Base-by-base conservation (phyloP, 2,113 vertebrate species). In the Rhinichthys klamathensis region DNA sequence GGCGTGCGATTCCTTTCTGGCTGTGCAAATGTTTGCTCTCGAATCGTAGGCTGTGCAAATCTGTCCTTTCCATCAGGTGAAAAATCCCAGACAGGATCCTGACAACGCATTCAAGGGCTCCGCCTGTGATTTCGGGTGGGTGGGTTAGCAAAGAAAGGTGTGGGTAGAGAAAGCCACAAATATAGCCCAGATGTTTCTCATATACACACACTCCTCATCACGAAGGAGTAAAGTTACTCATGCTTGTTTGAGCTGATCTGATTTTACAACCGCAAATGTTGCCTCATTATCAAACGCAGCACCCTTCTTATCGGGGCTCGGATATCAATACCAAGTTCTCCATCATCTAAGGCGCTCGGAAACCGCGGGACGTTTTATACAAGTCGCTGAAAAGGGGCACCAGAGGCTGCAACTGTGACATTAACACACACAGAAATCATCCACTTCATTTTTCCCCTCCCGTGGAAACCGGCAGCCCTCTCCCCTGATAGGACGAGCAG, bases 1-100 rank as follows among this genome's bases (percentile, higher is more conserved):
- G 69, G 88, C 89, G 89, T 87, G 86, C 91, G 84, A 88, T 91
- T 93, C 87, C 87, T 93, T 89, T 89, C 84, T 88, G 86, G 90
- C 90, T 77, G 86, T 85, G 91, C 89, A 93, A 94, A 94, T 93
- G 91, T 94, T 94, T 93, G 91, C 92, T 83, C 90, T 89, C 30
- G n/a, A 92, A 90, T 92, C 89, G 86, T 49, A 89, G 85, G 81
- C 90, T 84, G 87, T 81, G 75, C 89, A 87, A 92, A 92, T 92
- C 91, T 87, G 84, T 90, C 89, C 86, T 87, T 76, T 88, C 87
- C 89, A 87, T 92, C 90, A 86, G 90, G 88, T 91, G 46, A 54
- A 58, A 85, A 87, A 91, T 91, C 87, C 54, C 86, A 90, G 87
- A 86, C 88, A 84, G 89, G 49, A 89, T 90, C 90, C 88, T 86